These are phyloP conservation scores for Acronicta alni DNA, from an alignment of 2,888 invertebrate genomes.

Conservation along the genomic window DNA sequence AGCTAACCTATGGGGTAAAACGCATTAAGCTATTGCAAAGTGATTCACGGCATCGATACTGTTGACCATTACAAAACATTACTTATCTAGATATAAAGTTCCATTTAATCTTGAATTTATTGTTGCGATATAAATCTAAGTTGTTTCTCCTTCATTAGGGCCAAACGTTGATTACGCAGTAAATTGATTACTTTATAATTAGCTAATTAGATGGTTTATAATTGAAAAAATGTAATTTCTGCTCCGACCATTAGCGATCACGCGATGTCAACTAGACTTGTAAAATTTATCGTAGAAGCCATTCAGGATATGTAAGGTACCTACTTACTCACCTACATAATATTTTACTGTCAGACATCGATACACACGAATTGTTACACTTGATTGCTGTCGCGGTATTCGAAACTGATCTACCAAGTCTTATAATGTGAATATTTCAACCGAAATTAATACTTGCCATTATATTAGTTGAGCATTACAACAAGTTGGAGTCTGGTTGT, in stretches of 20 bases:
- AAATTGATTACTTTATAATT: constrained; percentile 26
- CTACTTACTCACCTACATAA: background rate
- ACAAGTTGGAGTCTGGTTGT: background rate
- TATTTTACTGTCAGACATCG: constrained; percentile 3
- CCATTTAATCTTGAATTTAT: constrained; percentile 11
- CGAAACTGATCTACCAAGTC: background rate
- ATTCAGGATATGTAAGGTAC: constrained; percentile 15
- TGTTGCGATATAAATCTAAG: constrained; percentile 22
- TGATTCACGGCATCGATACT: too few relatives aligned
- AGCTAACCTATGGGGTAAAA: too few relatives aligned
- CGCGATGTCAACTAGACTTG: constrained; percentile 26
- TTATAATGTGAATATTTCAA: constrained; percentile 3
- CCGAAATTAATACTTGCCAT: background rate
- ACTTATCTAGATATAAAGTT: too few relatives aligned
- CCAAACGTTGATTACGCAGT: constrained; percentile 15
- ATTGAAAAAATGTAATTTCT: constrained; percentile 19
- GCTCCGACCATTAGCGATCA: constrained; percentile 31
- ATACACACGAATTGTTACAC: constrained; percentile 15
- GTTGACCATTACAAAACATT: too few relatives aligned
- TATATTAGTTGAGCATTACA: constrained; percentile 6
- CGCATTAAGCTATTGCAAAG: too few relatives aligned
- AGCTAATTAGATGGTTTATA: constrained; percentile 25
- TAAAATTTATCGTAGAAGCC: constrained; percentile 8
- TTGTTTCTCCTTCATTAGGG: constrained; percentile 11
- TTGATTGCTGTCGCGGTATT: constrained; percentile 39